These are phyloP conservation scores for Sprattus sprattus DNA, from an alignment of 2,113 vertebrate species.

Conservation along the genomic window DNA sequence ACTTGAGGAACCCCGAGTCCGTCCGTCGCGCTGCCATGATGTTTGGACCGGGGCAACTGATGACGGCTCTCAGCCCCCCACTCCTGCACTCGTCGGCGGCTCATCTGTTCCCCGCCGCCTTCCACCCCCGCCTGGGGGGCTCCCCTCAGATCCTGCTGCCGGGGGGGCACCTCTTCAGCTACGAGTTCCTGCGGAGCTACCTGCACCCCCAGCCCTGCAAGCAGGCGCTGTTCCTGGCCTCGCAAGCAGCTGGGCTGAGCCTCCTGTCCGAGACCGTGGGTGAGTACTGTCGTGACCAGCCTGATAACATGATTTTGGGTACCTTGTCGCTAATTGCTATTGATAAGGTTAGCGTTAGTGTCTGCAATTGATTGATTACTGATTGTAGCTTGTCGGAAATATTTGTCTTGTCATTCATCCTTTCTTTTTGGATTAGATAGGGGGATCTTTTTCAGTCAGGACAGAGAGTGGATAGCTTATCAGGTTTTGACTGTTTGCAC, in stretches of 20 bases:
- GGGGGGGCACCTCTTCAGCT: constrained; percentile 72
- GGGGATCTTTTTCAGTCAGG: background rate
- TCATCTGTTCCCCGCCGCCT: constrained; percentile 70
- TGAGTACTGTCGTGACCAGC: constrained; percentile 48
- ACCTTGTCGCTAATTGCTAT: background rate
- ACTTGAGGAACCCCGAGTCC: constrained; percentile 31
- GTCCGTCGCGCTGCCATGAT: constrained; percentile 69
- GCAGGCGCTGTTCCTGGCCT: constrained; percentile 70
- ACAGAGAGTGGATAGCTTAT: background rate
- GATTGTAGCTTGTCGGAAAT: background rate
- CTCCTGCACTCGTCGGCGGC: constrained; percentile 68
- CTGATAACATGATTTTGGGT: background rate
- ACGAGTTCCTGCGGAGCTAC: constrained; percentile 73
- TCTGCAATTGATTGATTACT: background rate
- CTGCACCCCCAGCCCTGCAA: constrained; percentile 76
- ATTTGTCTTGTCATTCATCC: background rate
- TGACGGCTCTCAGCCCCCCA: constrained; percentile 69
- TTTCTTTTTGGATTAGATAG: background rate
- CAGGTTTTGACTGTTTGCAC: background rate
- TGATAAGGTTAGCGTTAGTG: background rate
- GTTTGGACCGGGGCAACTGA: constrained; percentile 72
- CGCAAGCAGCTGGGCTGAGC: constrained; percentile 63
- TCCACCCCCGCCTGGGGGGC: constrained; percentile 64
- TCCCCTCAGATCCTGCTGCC: constrained; percentile 72
- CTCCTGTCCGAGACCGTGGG: constrained; percentile 63